phyloP scores from a whole-genome alignment of 2,888 invertebrate genomes.

The Conomelus anceps region DNA sequence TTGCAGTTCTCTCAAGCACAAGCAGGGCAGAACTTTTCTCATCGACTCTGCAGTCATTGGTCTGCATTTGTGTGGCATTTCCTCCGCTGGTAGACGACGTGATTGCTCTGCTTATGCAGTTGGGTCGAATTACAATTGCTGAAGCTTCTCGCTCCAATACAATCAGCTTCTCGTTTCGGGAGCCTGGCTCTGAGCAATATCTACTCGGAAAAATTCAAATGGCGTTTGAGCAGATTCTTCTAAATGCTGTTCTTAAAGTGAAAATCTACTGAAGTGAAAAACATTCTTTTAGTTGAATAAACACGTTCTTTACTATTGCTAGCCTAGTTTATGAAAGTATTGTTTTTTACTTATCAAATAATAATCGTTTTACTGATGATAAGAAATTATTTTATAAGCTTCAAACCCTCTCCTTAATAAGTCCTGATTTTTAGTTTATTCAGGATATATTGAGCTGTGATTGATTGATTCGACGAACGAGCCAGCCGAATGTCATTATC shows the following conservation, averaged over 20 bases:
- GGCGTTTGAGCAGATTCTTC: slow-evolving; percentile 42
- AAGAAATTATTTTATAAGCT: too few species aligned
- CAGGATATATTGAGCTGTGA: too few species aligned
- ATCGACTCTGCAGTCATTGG: slow-evolving; percentile 76
- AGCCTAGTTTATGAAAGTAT: too few species aligned
- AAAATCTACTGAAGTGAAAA: slow-evolving; percentile 41
- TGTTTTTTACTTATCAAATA: too few species aligned
- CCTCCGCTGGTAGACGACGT: slow-evolving; percentile 88
- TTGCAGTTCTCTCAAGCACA: slow-evolving; percentile 65
- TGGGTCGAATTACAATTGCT: slow-evolving; percentile 77
- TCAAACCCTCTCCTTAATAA: too few species aligned
- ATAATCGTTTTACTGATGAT: too few species aligned
- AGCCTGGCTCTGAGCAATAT: not conserved
- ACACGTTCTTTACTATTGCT: too few species aligned
- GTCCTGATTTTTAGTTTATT: too few species aligned
- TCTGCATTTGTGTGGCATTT: slow-evolving; percentile 83
- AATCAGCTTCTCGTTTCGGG: slow-evolving; percentile 19
- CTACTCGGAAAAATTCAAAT: slow-evolving; percentile 43
- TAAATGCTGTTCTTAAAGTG: slow-evolving; percentile 44
- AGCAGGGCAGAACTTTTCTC: slow-evolving; percentile 75
- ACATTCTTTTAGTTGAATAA: not conserved
- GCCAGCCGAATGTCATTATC: too few species aligned
- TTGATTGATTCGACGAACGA: too few species aligned
- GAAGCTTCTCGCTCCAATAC: slow-evolving; percentile 65
- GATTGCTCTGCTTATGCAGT: slow-evolving; percentile 72